Base-by-base conservation (phyloP, 1,140 invertebrate species). In the Orius laevigatus region DNA sequence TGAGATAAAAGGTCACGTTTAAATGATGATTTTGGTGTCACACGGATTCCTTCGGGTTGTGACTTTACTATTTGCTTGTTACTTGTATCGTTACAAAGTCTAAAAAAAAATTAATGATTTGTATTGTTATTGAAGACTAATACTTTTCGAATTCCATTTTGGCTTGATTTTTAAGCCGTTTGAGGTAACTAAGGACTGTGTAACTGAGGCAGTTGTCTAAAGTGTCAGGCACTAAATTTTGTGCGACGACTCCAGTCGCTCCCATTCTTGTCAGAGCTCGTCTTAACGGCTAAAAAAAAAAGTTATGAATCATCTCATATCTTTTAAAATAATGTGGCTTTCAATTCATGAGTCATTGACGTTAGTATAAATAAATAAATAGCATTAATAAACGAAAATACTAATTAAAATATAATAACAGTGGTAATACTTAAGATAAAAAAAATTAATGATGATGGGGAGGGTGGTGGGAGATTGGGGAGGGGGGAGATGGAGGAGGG, bases 101-200 rank as follows among this genome's bases (percentile, higher is more conserved):
- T 58, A 39, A 20, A 53, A 50, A 20, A 36, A 5, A 48, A 38
- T 38, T 48, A n/a, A 36, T 14, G 11, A 38, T 38, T 36, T 3
- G 15, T 12, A 48, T 16, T 25, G 31, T 48, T 49, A 9, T n/a
- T 34, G 8, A 34, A 6, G n/a, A n/a, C n/a, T n/a, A n/a, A n/a
- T 53, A 59, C 62, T 86, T 78, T 61, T 97, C 92, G 65, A 91
- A 94, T 63, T 97, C 92, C 44, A 83, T 72, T 67, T 95, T 96
- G 11, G 92, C 93, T 65, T 90, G 79, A 63, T 93, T 93, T 70
- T 97, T 98, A 51, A 96, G 70, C 61, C 88, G 79, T 65, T 95
- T 98, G 53, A 97, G 68, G 62, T 96, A 93, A 64, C 89, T 94
- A 50, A 93, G 73, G 5, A 98, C 88, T 49, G 80, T 85, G 61